A percentile compares a stretch with the other conserved stretches of the same genome.
Evolutionary conservation across 1,140 invertebrate genomes (phyloP).

Genomic region (Drosophila pseudoananassae): DNA sequence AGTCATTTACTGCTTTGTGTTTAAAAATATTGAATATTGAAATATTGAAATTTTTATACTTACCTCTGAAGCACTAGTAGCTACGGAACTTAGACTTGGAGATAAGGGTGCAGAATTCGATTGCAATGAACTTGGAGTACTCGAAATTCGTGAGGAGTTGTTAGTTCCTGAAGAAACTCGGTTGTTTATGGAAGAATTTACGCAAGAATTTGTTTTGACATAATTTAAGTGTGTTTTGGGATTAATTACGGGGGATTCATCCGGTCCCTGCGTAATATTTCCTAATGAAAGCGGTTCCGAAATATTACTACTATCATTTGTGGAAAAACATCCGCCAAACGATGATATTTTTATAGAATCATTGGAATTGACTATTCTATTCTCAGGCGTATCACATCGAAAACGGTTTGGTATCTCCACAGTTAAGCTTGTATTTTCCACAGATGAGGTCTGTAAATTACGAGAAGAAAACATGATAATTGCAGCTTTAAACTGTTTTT

Average conservation of each 20-base stretch:
- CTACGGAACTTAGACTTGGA: constrained; percentile 89
- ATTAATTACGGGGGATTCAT: constrained; percentile 11
- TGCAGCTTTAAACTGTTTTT: constrained; percentile 32
- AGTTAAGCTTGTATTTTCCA: constrained; percentile 21
- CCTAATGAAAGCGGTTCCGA: constrained; percentile 27
- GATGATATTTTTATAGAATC: constrained; percentile 48
- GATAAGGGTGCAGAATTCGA: constrained; percentile 86
- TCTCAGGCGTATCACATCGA: constrained; percentile 13
- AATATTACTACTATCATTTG: constrained; percentile 25
- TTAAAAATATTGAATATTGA: not conserved
- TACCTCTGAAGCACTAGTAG: constrained; percentile 91
- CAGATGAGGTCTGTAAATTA: constrained; percentile 45
- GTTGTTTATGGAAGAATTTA: constrained; percentile 28
- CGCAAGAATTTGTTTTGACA: constrained; percentile 25
- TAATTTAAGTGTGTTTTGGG: constrained; percentile 30
- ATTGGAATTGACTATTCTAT: constrained; percentile 40
- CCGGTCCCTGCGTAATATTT: constrained; percentile 17
- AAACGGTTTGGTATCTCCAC: constrained; percentile 45
- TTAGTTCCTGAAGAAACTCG: constrained; percentile 22
- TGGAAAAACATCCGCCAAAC: constrained; percentile 25
- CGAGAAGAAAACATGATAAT: constrained; percentile 45
- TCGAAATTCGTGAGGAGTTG: constrained; percentile 50
- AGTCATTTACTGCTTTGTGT: too few relatives aligned
- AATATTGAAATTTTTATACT: constrained; percentile 53
- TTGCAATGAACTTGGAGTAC: constrained; percentile 65